Evolutionary conservation across 2,113 vertebrate genomes (phyloP).

Genomic region (Tragelaphus strepsiceros): DNA sequence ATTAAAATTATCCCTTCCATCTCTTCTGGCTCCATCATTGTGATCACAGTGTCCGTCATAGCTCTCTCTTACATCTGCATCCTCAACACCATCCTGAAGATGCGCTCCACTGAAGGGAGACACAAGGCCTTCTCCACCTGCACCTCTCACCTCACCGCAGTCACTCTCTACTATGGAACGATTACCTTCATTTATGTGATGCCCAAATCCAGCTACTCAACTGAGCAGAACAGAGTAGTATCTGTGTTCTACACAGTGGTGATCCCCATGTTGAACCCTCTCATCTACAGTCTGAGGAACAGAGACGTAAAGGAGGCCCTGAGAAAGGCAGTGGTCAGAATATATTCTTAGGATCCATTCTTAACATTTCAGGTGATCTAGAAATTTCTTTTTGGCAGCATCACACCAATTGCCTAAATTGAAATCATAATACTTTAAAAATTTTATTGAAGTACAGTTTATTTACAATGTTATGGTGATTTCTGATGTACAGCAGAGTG

Average conservation of each 20-base stretch:
- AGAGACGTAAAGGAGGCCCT: constrained; percentile 46
- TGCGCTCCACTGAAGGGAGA: not conserved
- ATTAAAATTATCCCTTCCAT: constrained; percentile 49
- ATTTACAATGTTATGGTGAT: not conserved
- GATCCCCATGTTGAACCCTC: constrained; percentile 46
- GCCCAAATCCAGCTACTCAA: constrained; percentile 40
- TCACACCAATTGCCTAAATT: not conserved
- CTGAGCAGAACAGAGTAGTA: constrained; percentile 27
- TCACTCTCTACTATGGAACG: not conserved
- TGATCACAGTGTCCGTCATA: not conserved
- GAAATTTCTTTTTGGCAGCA: not conserved
- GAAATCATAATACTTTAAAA: not conserved
- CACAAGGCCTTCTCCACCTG: constrained; percentile 44
- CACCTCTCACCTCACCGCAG: not conserved
- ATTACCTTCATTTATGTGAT: constrained; percentile 23
- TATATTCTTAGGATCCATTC: not conserved
- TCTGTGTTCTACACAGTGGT: constrained; percentile 51
- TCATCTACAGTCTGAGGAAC: constrained; percentile 42
- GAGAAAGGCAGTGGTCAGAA: not conserved
- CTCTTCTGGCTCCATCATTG: constrained; percentile 44
- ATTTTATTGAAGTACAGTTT: not conserved
- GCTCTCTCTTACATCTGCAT: not conserved
- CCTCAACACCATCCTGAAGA: constrained; percentile 3
- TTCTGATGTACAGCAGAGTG: not conserved
- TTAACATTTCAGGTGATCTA: not conserved